Evolutionary conservation across 2,797 vertebrate species (phyloP), one percentile per base, ranked within the genome.

Genomic region (Bufotes viridis): DNA sequence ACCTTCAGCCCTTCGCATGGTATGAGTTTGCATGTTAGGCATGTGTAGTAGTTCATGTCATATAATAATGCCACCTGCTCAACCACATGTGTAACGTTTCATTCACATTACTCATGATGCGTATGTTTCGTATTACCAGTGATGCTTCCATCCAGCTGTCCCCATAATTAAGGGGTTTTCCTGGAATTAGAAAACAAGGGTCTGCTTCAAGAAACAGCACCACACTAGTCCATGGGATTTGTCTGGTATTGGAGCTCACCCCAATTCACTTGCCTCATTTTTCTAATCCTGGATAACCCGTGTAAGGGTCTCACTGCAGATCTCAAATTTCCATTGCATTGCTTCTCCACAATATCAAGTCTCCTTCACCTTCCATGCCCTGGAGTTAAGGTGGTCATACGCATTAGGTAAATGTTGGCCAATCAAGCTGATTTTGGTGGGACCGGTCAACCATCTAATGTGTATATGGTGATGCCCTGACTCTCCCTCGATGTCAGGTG

Each of bases 1-100:
- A 49, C 87, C 86, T 63, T 78, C 91, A 85, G 90, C 72, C 91
- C 0, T 86, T 91, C 3, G 89, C 79, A 18, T 91, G 92, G 24
- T 85, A 0, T 69, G 26, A 26, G 63, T 60, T 57, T 88, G 87
- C 81, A 78, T 84, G 87, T 10, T 49, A 15, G 22, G 79, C 34
- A 20, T 65, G 60, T 49, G 9, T 14, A 10, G 8, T 74, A 74
- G 7, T 29, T 18, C 55, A 20, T 34, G 53, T 3, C 1, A 0
- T 42, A 0, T 49, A 49, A n/a, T 53, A 7, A 14, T 15, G 18
- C 79, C 79, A n/a, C 22, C 11, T 15, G 24, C 24, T 13, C 58
- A 49, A 34, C 29, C 78, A 60, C 60, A 12, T 60, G 78, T 58
- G 17, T 60, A 4, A 60, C 9, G 1, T 7, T 26, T 26, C 18